These are phyloP conservation scores for Zenarchopterus dispar DNA, from an alignment of 2,797 vertebrate species.

Conservation along the genomic window DNA sequence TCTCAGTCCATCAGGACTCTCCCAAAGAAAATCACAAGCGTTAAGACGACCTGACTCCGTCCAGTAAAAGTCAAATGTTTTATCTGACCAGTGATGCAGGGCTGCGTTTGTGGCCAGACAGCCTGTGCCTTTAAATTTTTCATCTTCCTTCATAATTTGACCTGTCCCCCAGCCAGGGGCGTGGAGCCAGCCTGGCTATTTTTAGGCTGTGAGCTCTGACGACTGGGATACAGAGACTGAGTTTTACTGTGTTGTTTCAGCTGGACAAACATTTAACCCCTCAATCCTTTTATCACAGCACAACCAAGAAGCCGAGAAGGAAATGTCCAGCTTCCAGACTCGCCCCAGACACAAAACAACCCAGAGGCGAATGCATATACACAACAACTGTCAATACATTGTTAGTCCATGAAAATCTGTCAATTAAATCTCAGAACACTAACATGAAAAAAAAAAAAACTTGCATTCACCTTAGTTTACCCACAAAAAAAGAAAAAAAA, in stretches of 20 bases:
- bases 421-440: neutral
- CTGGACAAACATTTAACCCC: conserved; percentile 81
- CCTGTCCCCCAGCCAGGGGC: conserved; percentile 94
- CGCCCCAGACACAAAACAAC: conserved; percentile 47
- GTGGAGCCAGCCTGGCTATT: conserved; percentile 92
- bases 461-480: conserved; percentile 6
- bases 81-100: conserved; percentile 74
- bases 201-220: conserved; percentile 90
- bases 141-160: conserved; percentile 93
- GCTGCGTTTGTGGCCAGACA: conserved; percentile 73
- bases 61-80: conserved; percentile 70
- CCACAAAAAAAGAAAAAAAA: neutral
- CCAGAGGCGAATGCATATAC: conserved; percentile 22
- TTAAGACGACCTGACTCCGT: conserved; percentile 57
- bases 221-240: conserved; percentile 75
- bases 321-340: conserved; percentile 63
- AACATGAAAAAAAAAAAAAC: neutral
- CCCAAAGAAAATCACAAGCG: conserved; percentile 49
- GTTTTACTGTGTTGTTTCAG: conserved; percentile 83
- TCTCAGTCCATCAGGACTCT: neutral
- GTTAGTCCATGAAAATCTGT: neutral
- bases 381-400: conserved; percentile 15
- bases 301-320: conserved; percentile 56
- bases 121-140: conserved; percentile 86
- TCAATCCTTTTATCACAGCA: conserved; percentile 69